Base-by-base conservation (phyloP, 2,888 invertebrate genomes). In the Tenthredo scrophulariae region DNA sequence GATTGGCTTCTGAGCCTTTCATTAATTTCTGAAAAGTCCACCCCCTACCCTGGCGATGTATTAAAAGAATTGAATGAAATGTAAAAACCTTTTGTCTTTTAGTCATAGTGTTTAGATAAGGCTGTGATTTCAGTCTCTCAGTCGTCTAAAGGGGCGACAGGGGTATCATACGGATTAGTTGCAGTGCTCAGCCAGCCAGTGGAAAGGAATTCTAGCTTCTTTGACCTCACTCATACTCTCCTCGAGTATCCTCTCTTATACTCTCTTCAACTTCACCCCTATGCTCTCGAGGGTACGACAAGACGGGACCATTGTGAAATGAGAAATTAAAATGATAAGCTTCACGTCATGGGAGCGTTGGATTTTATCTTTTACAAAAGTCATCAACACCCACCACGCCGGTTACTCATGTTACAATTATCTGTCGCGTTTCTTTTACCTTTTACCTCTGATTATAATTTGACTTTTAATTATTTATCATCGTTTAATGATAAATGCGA, bases 311-410 rank as follows among this genome's bases (percentile, higher is more conserved):
- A 80, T 80, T 62, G 80, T 33, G 40, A 58, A 37, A 58, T 18
- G 13, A 22, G 80, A 80, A 80, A 80, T 80, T 58, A 62, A 80
- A 80, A 80, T 80, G 80, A 80, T 62, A 80, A 80, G 80, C 58
- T 43, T n/a, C n/a, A 15, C 54, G 33, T 33, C 18, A 5, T 33
- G 54, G 29, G 26, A 29, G 50, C 50, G 7, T 22, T 15, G n/a
- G 62, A 80, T 80, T 62, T 80, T 80, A 80, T 80, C 80, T 62
- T 79, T 58, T 5, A 62, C 3, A 80, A 80, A 62, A 80, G 37
- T 80, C 58, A 77, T 50, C 33, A 67, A 15, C 67, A 26, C 67
- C 29, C 26, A 43, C 40, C 37, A 72, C 10, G 72, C 37, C 18
- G 26, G 67, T 67, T 67, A 67, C 67, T 33, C 29, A 18, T 33